Evolutionary conservation across 2,113 vertebrate species (phyloP).

Genomic region (Puma concolor): DNA sequence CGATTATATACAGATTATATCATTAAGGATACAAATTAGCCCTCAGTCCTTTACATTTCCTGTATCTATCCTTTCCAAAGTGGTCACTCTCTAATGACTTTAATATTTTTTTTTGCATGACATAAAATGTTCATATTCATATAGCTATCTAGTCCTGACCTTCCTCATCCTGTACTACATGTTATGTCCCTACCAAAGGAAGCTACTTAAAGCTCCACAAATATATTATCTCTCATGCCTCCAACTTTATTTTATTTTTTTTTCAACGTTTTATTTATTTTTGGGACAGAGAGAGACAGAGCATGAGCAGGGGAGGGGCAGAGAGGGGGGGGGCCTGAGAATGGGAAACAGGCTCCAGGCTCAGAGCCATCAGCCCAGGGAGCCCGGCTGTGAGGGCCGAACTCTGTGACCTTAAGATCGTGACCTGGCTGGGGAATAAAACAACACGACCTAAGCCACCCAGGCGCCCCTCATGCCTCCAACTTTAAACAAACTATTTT

Average conservation of each 20-base stretch:
- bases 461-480: background rate
- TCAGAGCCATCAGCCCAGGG: too few relatives aligned
- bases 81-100: background rate
- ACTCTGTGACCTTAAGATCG: too few relatives aligned
- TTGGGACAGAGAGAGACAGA: too few relatives aligned
- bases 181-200: background rate
- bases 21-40: background rate
- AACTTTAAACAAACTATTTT: background rate
- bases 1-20: background rate
- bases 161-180: background rate
- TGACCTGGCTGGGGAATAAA: too few relatives aligned
- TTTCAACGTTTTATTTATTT: too few relatives aligned
- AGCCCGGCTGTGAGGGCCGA: too few relatives aligned
- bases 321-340: too few relatives aligned
- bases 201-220: background rate
- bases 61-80: background rate
- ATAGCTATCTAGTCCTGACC: background rate
- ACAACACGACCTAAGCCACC: too few relatives aligned
- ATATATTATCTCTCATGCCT: background rate
- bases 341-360: too few relatives aligned
- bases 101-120: background rate
- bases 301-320: too few relatives aligned
- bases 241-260: background rate
- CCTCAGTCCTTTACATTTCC: background rate
- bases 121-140: slow-evolving; percentile 1